Percentiles rank a stretch among this genome's conserved stretches.
Evolutionary conservation across 1,140 invertebrate species (phyloP).

Genomic region (Plodia interpunctella): DNA sequence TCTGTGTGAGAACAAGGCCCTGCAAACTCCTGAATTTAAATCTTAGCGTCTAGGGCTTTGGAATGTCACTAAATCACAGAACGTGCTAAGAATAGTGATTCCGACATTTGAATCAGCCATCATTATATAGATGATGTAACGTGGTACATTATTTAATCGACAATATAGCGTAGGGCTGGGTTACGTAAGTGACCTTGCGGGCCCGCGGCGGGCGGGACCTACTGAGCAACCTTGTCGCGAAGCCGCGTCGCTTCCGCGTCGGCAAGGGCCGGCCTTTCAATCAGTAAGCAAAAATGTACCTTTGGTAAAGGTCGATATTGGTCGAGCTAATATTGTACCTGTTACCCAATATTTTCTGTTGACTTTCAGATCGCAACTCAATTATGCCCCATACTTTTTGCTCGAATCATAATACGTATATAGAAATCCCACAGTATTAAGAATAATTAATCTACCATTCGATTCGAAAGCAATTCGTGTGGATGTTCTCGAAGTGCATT

Average conservation of each 20-base stretch:
- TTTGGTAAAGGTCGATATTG: constrained; percentile 11
- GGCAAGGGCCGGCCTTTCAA: constrained; percentile 49
- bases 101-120: not conserved
- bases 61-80: no score
- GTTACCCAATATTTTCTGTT: not conserved
- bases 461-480: not conserved
- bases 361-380: no score
- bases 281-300: constrained; percentile 9
- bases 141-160: not conserved
- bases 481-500: not conserved
- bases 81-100: not conserved
- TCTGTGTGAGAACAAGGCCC: no score
- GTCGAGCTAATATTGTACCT: not conserved
- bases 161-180: constrained; percentile 26
- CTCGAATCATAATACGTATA: no score
- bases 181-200: constrained; percentile 49
- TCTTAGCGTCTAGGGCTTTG: no score
- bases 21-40: no score
- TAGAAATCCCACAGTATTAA: no score
- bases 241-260: constrained; percentile 53
- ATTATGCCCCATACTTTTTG: no score
- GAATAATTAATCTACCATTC: no score
- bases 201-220: constrained; percentile 25
- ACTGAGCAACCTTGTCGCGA: constrained; percentile 14
- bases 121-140: not conserved